Evolutionary conservation across 2,888 invertebrate genomes (phyloP), one percentile per base, ranked within the genome.

Genomic region (Melanostoma scalare): DNA sequence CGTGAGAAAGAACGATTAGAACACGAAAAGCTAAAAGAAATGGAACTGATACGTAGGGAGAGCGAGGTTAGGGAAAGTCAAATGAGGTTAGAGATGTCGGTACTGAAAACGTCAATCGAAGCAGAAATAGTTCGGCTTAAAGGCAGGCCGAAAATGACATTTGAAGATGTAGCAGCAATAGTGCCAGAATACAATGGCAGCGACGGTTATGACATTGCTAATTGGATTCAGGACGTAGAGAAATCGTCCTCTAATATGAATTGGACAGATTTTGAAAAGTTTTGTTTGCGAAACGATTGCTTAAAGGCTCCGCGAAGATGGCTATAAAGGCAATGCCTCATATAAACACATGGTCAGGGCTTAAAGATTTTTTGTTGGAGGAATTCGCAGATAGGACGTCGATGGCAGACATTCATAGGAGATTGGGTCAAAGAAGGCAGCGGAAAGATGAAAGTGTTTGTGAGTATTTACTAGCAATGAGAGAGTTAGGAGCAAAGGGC

Each of bases 201-300:
- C 4, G 40, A 56, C 20, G 30, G 6, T 3, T 56, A 56, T 56
- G 42, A 42, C 30, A 20, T 56, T 2, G 8, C 5, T 4, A 40
- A 40, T 8, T 56, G 56, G 56, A 56, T 42, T 20, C 40, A 40
- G 30, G 56, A 30, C 20, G 38, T 38, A 55, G 38, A 55, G 6
- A 38, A 6, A 3, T 56, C 20, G 8, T 56, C 56, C 8, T 2
- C 40, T 30, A 56, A 42, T 40, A 56, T 56, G n/a, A n/a, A n/a
- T n/a, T n/a, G n/a, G n/a, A n/a, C n/a, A n/a, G n/a, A n/a, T n/a
- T n/a, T n/a, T n/a, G n/a, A n/a, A n/a, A n/a, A n/a, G n/a, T n/a
- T n/a, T n/a, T n/a, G n/a, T n/a, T n/a, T n/a, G n/a, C n/a, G n/a
- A n/a, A n/a, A n/a, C n/a, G n/a, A n/a, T n/a, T n/a, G n/a, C n/a